Base-by-base conservation (phyloP, 2,888 invertebrate genomes). In the Stegana nigrithorax region DNA sequence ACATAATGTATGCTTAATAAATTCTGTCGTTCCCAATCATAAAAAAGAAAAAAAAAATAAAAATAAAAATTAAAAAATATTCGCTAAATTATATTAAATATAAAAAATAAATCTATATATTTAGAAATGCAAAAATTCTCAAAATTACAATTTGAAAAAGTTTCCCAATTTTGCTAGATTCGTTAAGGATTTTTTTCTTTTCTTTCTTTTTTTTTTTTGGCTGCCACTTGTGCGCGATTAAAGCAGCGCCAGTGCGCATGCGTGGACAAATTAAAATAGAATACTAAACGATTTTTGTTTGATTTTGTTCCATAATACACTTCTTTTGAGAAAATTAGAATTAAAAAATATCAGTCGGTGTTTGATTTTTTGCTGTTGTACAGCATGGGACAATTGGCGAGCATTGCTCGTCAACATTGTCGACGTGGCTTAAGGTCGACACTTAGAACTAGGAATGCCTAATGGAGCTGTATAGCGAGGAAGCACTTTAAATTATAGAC, bases 321-420 rank as follows among this genome's bases (percentile, higher is more conserved):
- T n/a, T n/a, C n/a, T n/a, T 39, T 12, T 39, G 39, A 39, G n/a
- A 39, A 39, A 39, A 39, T 39, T 10, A 39, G 45, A 65, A 69
- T 69, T 72, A 76, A 69, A 75, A 78, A 72, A 74, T 78, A 75
- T 78, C 75, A 75, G 75, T 75, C 75, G 71, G 67, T 78, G 66
- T 75, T 59, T 67, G 56, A 55, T 56, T 29, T 25, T 7, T 57
- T 25, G n/a, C 25, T n/a, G 17, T n/a, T n/a, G n/a, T n/a, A n/a
- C n/a, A n/a, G n/a, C n/a, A n/a, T n/a, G n/a, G n/a, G n/a, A n/a
- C n/a, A n/a, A n/a, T n/a, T n/a, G n/a, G n/a, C n/a, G n/a, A n/a
- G n/a, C n/a, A n/a, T n/a, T n/a, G n/a, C n/a, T n/a, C n/a, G n/a
- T n/a, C n/a, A n/a, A n/a, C n/a, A n/a, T n/a, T n/a, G n/a, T 39